These are phyloP conservation scores for Eulemur mongoz DNA, from an alignment of 2,797 vertebrate genomes.

Conservation along the genomic window DNA sequence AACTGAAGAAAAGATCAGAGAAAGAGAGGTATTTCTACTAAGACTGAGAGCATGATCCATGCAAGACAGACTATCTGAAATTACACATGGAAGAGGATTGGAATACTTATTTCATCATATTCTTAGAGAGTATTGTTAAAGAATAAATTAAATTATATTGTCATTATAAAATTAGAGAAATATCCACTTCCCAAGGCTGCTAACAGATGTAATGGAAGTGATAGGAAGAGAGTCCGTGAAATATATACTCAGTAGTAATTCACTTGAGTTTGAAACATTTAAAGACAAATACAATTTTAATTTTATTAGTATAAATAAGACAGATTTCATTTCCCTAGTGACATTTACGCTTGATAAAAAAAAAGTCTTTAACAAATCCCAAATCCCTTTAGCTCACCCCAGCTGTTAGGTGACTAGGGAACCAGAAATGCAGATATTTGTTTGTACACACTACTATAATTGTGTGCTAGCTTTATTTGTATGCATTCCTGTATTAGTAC, in stretches of 20 bases:
- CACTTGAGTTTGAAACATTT: slow-evolving; percentile 45
- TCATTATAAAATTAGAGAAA: background rate
- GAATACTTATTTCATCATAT: background rate
- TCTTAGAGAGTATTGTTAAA: background rate
- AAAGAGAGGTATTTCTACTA: background rate
- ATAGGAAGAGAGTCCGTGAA: background rate
- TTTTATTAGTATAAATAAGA: slow-evolving; percentile 72
- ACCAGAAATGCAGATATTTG: slow-evolving; percentile 66
- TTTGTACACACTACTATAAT: slow-evolving; percentile 47
- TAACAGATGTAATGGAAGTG: background rate
- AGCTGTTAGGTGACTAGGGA: slow-evolving; percentile 69
- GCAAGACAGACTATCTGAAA: background rate
- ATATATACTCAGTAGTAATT: background rate
- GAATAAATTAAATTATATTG: background rate
- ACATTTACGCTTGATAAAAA: slow-evolving; percentile 56
- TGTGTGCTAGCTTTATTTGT: slow-evolving; percentile 68
- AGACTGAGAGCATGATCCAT: background rate
- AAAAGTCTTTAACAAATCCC: slow-evolving; percentile 51
- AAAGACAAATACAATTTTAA: slow-evolving; percentile 69
- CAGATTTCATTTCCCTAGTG: slow-evolving; percentile 64
- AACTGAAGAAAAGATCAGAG: background rate
- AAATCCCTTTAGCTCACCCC: slow-evolving; percentile 47
- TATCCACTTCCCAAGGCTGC: background rate
- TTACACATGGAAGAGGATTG: background rate
- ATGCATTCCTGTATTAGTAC: slow-evolving; percentile 70